Percentiles rank a stretch among this genome's conserved stretches.
Evolutionary conservation across 2,113 vertebrate genomes (phyloP).

Genomic region (Apodemus speciosus): DNA sequence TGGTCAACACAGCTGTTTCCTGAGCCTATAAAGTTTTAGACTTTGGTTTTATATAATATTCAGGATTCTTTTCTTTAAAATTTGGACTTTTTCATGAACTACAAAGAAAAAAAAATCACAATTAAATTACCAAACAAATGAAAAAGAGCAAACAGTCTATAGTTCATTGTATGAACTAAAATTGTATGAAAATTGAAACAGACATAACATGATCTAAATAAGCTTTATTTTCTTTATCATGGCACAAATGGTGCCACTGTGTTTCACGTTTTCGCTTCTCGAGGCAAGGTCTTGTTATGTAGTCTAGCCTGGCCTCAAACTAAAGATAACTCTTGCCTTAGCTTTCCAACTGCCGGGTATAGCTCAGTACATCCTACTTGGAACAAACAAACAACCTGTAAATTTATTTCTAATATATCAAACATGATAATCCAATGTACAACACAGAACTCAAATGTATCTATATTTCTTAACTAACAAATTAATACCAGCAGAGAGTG

Average conservation of each 20-base stretch:
- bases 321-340: background rate
- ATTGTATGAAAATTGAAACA: background rate
- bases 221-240: background rate
- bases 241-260: background rate
- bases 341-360: background rate
- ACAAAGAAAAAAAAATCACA: background rate
- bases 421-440: background rate
- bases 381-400: background rate
- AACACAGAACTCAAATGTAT: background rate
- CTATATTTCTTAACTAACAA: background rate
- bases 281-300: background rate
- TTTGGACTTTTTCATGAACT: background rate
- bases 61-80: background rate
- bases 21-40: constrained; percentile 25
- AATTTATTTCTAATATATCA: background rate
- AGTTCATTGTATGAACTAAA: constrained; percentile 26
- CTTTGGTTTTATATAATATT: background rate
- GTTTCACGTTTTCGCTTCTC: background rate
- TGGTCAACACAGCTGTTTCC: background rate
- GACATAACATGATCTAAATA: constrained; percentile 2
- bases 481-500: background rate
- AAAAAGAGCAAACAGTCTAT: background rate
- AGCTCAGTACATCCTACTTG: background rate
- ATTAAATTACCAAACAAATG: background rate
- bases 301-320: background rate